Percentiles rank a stretch among this genome's conserved stretches.
Evolutionary conservation across 2,113 vertebrate species (phyloP).

Genomic region (Fregata magnificens): DNA sequence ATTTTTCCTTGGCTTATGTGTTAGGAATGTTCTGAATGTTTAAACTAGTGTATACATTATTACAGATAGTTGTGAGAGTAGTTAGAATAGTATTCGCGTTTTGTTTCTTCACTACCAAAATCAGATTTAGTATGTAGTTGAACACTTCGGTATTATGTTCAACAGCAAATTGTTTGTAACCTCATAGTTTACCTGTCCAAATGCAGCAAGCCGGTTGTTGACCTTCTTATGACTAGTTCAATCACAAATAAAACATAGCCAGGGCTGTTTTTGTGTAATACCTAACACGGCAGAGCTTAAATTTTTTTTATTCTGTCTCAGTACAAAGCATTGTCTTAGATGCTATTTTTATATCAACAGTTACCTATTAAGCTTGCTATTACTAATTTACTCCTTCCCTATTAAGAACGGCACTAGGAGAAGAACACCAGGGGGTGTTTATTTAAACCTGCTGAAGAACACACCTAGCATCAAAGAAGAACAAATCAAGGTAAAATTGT

Average conservation of each 20-base stretch:
- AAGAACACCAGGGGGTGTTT: conserved; percentile 95
- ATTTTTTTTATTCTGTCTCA: neutral
- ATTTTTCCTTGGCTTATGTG: neutral
- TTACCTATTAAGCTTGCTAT: neutral
- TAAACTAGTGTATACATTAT: neutral
- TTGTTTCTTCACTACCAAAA: neutral
- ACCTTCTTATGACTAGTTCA: neutral
- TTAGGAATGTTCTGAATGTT: neutral
- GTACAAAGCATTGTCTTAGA: neutral
- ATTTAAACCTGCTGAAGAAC: conserved; percentile 92
- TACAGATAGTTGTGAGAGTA: neutral
- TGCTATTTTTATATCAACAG: neutral
- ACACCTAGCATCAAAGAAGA: conserved; percentile 86
- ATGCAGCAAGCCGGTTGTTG: neutral
- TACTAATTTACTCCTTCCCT: neutral
- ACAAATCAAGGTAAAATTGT: conserved; percentile 84
- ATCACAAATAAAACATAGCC: neutral
- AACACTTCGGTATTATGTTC: neutral
- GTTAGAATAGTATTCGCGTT: accelerated
- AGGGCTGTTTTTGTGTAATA: neutral
- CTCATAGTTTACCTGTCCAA: neutral
- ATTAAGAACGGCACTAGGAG: conserved; percentile 89
- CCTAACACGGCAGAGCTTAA: neutral
- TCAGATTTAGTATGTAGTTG: neutral
- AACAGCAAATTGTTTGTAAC: neutral